Percentiles rank a stretch among this genome's conserved stretches.
phyloP scores from a whole-genome alignment of 2,888 invertebrate species.

The Eustalomyia histrio region DNA sequence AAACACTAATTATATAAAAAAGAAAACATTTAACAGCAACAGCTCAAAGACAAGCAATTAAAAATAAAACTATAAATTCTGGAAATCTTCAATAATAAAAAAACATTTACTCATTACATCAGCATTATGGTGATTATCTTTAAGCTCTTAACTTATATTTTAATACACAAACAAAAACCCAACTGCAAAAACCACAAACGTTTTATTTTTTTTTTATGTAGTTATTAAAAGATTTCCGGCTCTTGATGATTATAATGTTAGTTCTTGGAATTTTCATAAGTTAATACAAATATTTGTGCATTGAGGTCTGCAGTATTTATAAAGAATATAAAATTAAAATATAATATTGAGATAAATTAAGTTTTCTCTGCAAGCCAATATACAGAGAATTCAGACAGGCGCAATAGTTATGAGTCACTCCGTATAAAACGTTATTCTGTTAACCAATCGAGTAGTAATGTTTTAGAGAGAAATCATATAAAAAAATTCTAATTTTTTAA shows the following conservation, averaged over 20 bases:
- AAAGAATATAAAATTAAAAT: background rate
- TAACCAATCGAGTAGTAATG: background rate
- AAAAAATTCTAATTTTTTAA: too few species aligned
- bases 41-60: too few species aligned
- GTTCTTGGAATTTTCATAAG: background rate
- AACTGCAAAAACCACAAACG: background rate
- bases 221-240: conserved; percentile 17
- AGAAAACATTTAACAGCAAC: too few species aligned
- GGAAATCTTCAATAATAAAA: too few species aligned
- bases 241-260: conserved; percentile 11
- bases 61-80: too few species aligned
- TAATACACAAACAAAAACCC: too few species aligned
- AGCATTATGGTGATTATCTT: too few species aligned
- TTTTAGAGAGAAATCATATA: too few species aligned
- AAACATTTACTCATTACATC: too few species aligned
- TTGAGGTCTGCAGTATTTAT: background rate
- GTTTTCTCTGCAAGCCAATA: background rate
- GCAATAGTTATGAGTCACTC: background rate
- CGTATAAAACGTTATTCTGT: background rate
- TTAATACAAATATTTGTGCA: conserved; percentile 3
- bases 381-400: background rate
- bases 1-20: too few species aligned
- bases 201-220: background rate
- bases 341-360: too few species aligned
- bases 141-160: too few species aligned